Evolutionary conservation across 2,113 vertebrate genomes (phyloP).

Genomic region (Catharus fuscescens): DNA sequence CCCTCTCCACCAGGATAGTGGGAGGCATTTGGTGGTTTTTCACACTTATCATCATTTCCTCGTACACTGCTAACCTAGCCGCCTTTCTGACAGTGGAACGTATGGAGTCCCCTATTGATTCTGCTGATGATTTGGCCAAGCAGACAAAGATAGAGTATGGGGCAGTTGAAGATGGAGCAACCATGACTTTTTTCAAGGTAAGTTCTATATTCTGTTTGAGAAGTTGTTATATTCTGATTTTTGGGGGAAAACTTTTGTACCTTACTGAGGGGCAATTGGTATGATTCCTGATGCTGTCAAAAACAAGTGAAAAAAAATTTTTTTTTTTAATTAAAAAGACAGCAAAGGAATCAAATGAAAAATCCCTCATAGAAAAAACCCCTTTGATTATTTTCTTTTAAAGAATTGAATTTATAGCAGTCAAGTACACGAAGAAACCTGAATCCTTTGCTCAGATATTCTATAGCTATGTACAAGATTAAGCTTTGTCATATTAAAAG

Average conservation of each 20-base stretch:
- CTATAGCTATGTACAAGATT: neutral
- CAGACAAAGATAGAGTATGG: slow-evolving; percentile 99
- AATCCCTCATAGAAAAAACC: neutral
- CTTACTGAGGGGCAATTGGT: neutral
- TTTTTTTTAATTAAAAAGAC: neutral
- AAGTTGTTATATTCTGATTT: neutral
- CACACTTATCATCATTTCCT: slow-evolving; percentile 99
- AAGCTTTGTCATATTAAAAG: neutral
- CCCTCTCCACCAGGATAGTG: slow-evolving; percentile 99
- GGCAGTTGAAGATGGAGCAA: slow-evolving; percentile 92
- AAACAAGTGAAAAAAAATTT: neutral
- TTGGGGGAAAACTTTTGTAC: neutral
- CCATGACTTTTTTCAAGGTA: slow-evolving; percentile 99
- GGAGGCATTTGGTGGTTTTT: slow-evolving; percentile 99
- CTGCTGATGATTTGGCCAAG: slow-evolving; percentile 96
- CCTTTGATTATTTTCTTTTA: neutral
- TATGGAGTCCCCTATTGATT: slow-evolving; percentile 98
- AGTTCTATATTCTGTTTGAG: slow-evolving; percentile 27
- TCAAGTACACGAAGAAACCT: neutral
- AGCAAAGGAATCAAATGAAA: neutral
- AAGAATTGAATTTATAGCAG: neutral
- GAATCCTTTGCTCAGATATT: neutral
- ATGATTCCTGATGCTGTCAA: neutral
- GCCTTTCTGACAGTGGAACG: slow-evolving; percentile 98
- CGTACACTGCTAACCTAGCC: slow-evolving; percentile 98